These are phyloP conservation scores for Gila orcuttii DNA, from an alignment of 2,113 vertebrate genomes.

Conservation along the genomic window DNA sequence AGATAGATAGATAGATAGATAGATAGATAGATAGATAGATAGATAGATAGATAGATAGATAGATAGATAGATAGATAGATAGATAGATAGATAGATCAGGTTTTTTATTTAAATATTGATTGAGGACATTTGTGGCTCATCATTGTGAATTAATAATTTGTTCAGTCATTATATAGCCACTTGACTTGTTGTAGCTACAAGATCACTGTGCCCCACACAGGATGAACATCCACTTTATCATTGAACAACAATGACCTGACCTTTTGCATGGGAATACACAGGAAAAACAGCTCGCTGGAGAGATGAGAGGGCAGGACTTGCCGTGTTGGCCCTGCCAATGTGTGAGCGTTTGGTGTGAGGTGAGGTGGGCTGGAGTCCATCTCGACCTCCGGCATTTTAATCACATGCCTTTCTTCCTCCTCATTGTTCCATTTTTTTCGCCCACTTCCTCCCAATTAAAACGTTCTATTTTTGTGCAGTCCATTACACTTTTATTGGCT, in stretches of 20 bases:
- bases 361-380: slow-evolving; percentile 12
- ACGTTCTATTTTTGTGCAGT: slow-evolving; percentile 55
- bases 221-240: slow-evolving; percentile 17
- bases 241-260: slow-evolving; percentile 27
- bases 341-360: slow-evolving; percentile 15
- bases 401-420: slow-evolving; percentile 57
- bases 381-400: slow-evolving; percentile 43
- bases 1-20: background rate
- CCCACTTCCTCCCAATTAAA: slow-evolving; percentile 60
- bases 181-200: slow-evolving; percentile 12
- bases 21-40: background rate
- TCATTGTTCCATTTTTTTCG: slow-evolving; percentile 54
- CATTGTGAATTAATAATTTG: background rate
- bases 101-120: background rate
- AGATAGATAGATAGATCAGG: background rate
- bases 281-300: background rate
- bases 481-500: slow-evolving; percentile 55
- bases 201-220: slow-evolving; percentile 13
- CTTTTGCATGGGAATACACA: slow-evolving; percentile 21
- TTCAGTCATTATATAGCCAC: background rate
- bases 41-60: background rate
- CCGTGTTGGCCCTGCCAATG: background rate
- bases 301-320: slow-evolving; percentile 14
- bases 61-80: background rate
- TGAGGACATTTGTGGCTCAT: background rate